Percentiles rank a stretch among this genome's conserved stretches.
Conservation (phyloP, 2,888 invertebrate species). For the Schrankia costaestrigalis region DNA sequence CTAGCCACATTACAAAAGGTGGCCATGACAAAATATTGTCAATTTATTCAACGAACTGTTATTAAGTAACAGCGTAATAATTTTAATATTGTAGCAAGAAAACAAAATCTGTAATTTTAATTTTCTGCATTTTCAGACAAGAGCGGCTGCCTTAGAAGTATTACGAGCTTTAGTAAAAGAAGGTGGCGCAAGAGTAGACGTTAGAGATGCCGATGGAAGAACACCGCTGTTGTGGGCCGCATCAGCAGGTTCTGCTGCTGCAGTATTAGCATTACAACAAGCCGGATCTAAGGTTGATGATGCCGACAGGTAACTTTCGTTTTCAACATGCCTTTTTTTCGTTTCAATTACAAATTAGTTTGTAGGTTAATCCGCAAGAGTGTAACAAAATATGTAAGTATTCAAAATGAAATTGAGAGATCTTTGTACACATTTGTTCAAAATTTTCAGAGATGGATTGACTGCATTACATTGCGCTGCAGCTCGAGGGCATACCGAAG, state of each 20-base stretch:
- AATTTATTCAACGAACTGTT: no score
- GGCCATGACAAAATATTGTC: no score
- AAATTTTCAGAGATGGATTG: slow-evolving; percentile 91
- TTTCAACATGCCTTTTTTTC: no score
- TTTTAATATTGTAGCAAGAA: no score
- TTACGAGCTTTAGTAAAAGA: slow-evolving; percentile 88
- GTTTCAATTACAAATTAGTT: no score
- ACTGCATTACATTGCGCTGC: slow-evolving; percentile 98
- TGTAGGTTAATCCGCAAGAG: no score
- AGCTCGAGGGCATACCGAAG: slow-evolving; percentile 96
- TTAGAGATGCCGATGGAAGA: slow-evolving; percentile 94
- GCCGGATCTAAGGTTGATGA: slow-evolving; percentile 91
- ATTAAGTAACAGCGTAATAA: no score
- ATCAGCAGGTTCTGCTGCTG: slow-evolving; percentile 96
- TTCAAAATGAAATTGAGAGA: neutral
- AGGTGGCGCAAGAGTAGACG: slow-evolving; percentile 90
- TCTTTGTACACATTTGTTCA: neutral
- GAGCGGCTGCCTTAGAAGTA: slow-evolving; percentile 87
- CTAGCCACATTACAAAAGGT: no score
- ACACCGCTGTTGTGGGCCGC: slow-evolving; percentile 99
- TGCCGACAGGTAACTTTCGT: slow-evolving; percentile 84
- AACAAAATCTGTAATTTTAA: neutral
- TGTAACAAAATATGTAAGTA: neutral
- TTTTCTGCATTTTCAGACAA: slow-evolving; percentile 42
- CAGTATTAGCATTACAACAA: slow-evolving; percentile 92